Evolutionary conservation across 2,113 vertebrate genomes (phyloP).

Genomic region (Strix uralensis): DNA sequence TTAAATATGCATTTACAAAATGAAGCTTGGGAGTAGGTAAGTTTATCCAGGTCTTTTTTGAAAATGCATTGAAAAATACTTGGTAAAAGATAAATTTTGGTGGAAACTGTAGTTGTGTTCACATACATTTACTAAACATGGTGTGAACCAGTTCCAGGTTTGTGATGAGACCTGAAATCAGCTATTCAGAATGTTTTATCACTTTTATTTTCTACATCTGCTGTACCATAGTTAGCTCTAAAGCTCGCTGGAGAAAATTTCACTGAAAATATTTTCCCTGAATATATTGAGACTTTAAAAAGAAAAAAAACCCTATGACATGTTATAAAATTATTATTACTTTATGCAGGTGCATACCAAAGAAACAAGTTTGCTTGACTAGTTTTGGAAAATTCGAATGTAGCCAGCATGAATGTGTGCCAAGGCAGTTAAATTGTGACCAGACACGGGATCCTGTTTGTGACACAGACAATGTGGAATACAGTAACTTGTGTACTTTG

Average conservation of each 20-base stretch:
- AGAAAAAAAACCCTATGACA: neutral
- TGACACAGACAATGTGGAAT: slow-evolving; percentile 87
- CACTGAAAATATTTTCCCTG: neutral
- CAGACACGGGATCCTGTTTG: slow-evolving; percentile 87
- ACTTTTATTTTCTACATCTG: neutral
- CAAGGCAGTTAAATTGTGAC: slow-evolving; percentile 82
- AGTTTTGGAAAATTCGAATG: slow-evolving; percentile 84
- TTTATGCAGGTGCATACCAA: slow-evolving; percentile 85
- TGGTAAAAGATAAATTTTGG: neutral
- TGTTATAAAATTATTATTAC: neutral
- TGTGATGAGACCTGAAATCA: neutral
- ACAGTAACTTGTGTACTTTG: slow-evolving; percentile 84
- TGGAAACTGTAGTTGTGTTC: neutral
- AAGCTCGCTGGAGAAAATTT: neutral
- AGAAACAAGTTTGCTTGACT: slow-evolving; percentile 89
- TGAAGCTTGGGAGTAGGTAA: neutral
- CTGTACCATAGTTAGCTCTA: neutral
- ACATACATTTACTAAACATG: neutral
- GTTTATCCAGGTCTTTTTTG: neutral
- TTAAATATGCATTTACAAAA: neutral
- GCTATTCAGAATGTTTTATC: neutral
- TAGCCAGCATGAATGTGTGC: slow-evolving; percentile 87
- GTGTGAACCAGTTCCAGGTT: neutral
- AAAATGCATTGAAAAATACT: neutral
- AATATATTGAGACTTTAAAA: neutral